These are phyloP conservation scores for Lasioglossum vierecki DNA, from an alignment of 2,888 invertebrate species.

Conservation along the genomic window DNA sequence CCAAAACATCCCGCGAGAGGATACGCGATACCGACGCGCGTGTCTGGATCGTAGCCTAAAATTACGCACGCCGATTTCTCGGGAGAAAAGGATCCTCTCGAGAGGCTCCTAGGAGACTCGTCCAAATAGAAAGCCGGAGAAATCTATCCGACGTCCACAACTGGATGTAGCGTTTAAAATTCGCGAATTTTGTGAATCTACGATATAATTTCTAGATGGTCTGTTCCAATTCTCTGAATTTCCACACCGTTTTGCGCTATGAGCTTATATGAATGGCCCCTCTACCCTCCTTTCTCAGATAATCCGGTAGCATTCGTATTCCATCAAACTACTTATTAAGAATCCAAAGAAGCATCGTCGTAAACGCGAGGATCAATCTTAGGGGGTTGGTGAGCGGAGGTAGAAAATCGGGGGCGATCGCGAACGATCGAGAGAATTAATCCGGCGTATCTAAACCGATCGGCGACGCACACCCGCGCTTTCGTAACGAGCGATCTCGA, in stretches of 20 bases:
- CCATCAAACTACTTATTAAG: too few species aligned
- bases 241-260: too few species aligned
- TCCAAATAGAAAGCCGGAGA: background rate
- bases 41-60: conserved; percentile 8
- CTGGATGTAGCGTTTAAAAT: background rate
- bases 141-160: background rate
- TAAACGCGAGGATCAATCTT: background rate
- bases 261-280: too few species aligned
- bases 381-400: background rate
- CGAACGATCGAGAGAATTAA: background rate
- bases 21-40: conserved; percentile 23
- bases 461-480: conserved; percentile 10
- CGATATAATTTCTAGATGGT: too few species aligned
- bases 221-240: too few species aligned
- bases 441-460: conserved; percentile 2
- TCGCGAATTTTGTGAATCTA: background rate
- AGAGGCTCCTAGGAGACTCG: background rate
- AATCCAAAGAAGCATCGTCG: background rate
- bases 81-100: background rate
- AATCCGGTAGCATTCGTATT: too few species aligned
- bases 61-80: background rate
- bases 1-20: conserved; percentile 76
- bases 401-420: background rate
- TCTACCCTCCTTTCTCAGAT: too few species aligned
- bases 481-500: conserved; percentile 27